These are phyloP conservation scores for Bostrychus sinensis DNA, from an alignment of 2,113 vertebrate genomes.

Conservation along the genomic window DNA sequence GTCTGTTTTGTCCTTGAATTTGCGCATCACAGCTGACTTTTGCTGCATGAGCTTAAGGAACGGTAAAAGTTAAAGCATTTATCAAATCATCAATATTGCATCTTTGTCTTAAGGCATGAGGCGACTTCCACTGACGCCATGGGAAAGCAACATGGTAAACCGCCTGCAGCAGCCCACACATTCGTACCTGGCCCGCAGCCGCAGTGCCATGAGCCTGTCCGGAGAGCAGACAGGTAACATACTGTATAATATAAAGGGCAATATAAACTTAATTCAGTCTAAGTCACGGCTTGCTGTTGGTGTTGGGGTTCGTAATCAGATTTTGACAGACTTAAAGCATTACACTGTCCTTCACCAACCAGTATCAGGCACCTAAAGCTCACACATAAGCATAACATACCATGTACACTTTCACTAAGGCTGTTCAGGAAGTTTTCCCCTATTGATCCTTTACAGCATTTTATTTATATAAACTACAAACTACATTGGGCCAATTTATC, in stretches of 20 bases:
- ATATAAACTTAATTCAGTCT: neutral
- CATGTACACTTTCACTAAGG: slow-evolving; percentile 15
- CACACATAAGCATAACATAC: slow-evolving; percentile 7
- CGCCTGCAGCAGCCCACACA: slow-evolving; percentile 96
- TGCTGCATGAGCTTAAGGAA: neutral
- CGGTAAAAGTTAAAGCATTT: slow-evolving; percentile 9
- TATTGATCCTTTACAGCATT: slow-evolving; percentile 5
- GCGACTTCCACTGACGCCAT: slow-evolving; percentile 89
- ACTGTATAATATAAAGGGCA: neutral
- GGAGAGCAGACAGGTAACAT: slow-evolving; percentile 89
- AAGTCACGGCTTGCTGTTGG: neutral
- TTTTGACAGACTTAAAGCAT: slow-evolving; percentile 63
- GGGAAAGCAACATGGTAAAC: slow-evolving; percentile 93
- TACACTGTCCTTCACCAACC: slow-evolving; percentile 42
- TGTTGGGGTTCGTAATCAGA: slow-evolving; percentile 52
- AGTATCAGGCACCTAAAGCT: slow-evolving; percentile 48
- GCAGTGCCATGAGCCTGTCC: slow-evolving; percentile 91
- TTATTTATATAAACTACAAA: no score
- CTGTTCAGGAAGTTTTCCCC: slow-evolving; percentile 32
- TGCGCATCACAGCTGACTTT: slow-evolving; percentile 1
- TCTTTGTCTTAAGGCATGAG: slow-evolving; percentile 80
- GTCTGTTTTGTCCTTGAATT: neutral
- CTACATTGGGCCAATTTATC: no score
- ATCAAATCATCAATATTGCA: slow-evolving; percentile 20
- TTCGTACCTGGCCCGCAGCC: slow-evolving; percentile 95